Conservation (phyloP, 1,140 invertebrate genomes). For the roundworm (Caenorhabditis elegans) region WBcel235 BX284604.4:8161001-8161500, state of each 20-base stretch:
- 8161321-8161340: background rate
- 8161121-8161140: conserved; percentile 38
- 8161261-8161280: conserved; percentile 41
- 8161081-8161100: conserved; percentile 53
- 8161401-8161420: no score
- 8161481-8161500: conserved; percentile 46
- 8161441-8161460: background rate
- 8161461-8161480: conserved; percentile 34
- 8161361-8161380: no score
- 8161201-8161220: conserved; percentile 31
- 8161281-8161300: conserved; percentile 25
- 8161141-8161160: conserved; percentile 5
- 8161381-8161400: no score
- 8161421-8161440: no score
- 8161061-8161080: conserved; percentile 64
- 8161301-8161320: conserved; percentile 34
- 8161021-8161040: conserved; percentile 61
- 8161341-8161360: no score
- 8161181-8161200: conserved; percentile 35
- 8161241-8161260: conserved; percentile 8
- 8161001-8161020: conserved; percentile 65
- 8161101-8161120: conserved; percentile 36
- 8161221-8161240: conserved; percentile 44
- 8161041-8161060: conserved; percentile 55
- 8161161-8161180: conserved; percentile 25